Conservation (phyloP, 2,888 invertebrate genomes). For the Thalpophila matura region DNA sequence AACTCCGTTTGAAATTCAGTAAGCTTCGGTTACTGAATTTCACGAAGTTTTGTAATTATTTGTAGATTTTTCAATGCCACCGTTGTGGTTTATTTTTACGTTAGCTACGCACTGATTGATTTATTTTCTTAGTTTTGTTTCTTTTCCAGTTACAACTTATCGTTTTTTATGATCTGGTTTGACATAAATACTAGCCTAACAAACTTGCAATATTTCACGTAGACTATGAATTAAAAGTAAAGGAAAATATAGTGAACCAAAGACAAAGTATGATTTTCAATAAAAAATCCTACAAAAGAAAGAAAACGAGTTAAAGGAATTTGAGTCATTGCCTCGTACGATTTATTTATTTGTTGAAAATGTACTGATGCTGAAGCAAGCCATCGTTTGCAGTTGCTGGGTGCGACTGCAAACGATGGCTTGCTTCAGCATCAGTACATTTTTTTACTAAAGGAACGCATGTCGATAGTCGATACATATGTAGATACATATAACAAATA, state of each 20-base stretch:
- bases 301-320: too few relatives aligned
- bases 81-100: background rate
- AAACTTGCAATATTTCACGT: too few relatives aligned
- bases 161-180: background rate
- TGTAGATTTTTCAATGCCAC: constrained; percentile 13
- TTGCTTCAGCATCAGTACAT: constrained; percentile 8
- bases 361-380: constrained; percentile 4
- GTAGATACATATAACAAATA: too few relatives aligned
- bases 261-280: too few relatives aligned
- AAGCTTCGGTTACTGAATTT: constrained; percentile 22
- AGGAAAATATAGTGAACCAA: too few relatives aligned
- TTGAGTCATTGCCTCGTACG: background rate
- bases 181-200: too few relatives aligned
- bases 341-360: constrained; percentile 3
- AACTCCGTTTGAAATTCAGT: constrained; percentile 47
- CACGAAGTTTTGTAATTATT: constrained; percentile 29
- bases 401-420: background rate
- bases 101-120: too few relatives aligned
- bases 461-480: too few relatives aligned
- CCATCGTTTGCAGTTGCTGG: background rate
- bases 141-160: background rate
- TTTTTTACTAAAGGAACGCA: background rate
- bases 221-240: too few relatives aligned
- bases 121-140: too few relatives aligned
- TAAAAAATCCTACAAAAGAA: too few relatives aligned